Evolutionary conservation across 2,113 vertebrate genomes (phyloP).

Genomic region (Uria lomvia): DNA sequence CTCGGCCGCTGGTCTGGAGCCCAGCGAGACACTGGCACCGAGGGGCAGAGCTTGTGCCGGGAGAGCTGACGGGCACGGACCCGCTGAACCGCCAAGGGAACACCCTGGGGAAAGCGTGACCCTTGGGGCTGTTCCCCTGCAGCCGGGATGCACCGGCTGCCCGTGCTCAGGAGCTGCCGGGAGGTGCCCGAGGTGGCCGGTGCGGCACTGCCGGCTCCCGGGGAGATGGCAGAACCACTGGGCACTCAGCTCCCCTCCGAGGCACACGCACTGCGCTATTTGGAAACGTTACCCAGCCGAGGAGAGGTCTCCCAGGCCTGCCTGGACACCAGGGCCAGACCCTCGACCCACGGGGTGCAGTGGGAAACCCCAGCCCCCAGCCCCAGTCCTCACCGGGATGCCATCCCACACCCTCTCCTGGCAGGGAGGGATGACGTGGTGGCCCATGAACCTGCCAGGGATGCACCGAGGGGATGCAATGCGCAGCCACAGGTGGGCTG

Average conservation of each 20-base stretch:
- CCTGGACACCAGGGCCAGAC: accelerated
- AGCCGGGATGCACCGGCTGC: accelerated
- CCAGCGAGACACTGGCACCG: not conserved
- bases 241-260: not conserved
- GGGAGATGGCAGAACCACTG: not conserved
- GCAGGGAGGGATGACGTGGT: accelerated
- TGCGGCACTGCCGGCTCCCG: accelerated
- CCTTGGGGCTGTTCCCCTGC: not conserved
- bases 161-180: accelerated
- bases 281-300: not conserved
- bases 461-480: accelerated
- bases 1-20: not conserved
- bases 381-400: accelerated
- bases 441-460: not conserved
- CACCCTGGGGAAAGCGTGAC: accelerated
- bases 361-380: accelerated
- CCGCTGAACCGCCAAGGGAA: accelerated
- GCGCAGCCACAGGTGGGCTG: not conserved
- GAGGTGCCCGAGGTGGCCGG: not conserved
- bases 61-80: accelerated
- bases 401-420: not conserved
- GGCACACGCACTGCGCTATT: not conserved
- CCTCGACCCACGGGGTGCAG: accelerated
- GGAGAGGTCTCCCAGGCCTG: accelerated
- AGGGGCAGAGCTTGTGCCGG: not conserved